Evolutionary conservation across 2,113 vertebrate species (phyloP), one percentile per base, ranked within the genome.

Genomic region (Spheniscus mendiculus): DNA sequence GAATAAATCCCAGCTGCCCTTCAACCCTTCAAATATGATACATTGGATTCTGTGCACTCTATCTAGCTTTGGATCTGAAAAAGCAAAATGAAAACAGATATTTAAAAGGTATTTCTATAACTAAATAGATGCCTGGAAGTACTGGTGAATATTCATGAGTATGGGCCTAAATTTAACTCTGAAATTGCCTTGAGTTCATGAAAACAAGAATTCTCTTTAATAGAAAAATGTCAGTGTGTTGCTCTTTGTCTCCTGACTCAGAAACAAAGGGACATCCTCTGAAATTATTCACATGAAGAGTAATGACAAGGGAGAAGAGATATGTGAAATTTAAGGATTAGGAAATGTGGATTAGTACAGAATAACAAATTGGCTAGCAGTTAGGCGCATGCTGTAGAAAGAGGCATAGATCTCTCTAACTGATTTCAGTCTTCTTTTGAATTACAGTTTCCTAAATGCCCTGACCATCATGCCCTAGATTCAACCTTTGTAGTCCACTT

Each of bases 1-100:
- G 52, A 84, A 87, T 95, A 95, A 96, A 90, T 93, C 87, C 58
- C 59, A 93, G 23, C 66, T 94, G 71, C 88, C 62, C 65, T 96
- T 96, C 79, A 90, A 16, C 59, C 38, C 81, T 93, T 95, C 80
- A 90, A 85, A 87, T 81, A 77, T 79, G 82, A 92, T 96, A 63
- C 70, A 95, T 38, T 81, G 73, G 50, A 80, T 95, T 97, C 52
- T 65, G 30, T 81, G 44, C 4, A 26, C 16, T 66, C 25, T 78
- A 16, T 83, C 50, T 52, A 76, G 30, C 38, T 78, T 84, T 83
- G 59, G 59, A 92, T 90, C 29, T 53, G 26, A 89, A 81, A 92
- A 89, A 47, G 56, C 52, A 59, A 89, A 82, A 55, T 47, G 18
- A 82, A 84, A 94, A 34, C 19, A 55, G 29, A 6, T 76, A 36